phyloP scores from a whole-genome alignment of 2,113 vertebrate genomes.

The Salvelinus alpinus region DNA sequence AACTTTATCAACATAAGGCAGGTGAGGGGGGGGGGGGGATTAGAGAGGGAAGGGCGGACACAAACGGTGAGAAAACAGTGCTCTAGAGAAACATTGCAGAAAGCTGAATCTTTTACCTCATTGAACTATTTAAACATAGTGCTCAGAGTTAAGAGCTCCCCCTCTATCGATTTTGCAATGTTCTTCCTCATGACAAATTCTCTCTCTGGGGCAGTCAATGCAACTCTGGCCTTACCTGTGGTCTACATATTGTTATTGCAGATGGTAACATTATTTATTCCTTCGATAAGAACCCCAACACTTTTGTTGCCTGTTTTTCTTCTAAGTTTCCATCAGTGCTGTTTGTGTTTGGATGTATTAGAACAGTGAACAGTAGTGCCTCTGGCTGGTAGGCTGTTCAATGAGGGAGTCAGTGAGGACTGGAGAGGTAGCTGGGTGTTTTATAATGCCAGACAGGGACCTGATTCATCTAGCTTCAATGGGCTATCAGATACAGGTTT shows the following conservation, averaged over 20 bases:
- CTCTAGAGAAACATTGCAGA: background rate
- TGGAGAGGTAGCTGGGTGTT: background rate
- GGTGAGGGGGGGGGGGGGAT: background rate
- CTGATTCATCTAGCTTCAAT: no score
- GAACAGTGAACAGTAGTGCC: background rate
- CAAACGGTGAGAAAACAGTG: slow-evolving; percentile 21
- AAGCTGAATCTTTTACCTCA: background rate
- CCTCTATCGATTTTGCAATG: background rate
- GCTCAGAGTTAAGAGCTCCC: slow-evolving; percentile 4
- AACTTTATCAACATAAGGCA: background rate
- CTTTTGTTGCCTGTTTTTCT: background rate
- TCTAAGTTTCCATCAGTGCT: background rate
- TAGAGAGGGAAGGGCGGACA: background rate
- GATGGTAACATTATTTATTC: background rate
- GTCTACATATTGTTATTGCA: background rate
- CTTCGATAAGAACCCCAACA: background rate
- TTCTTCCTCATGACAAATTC: slow-evolving; percentile 21
- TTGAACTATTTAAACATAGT: slow-evolving; percentile 8
- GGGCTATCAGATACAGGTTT: background rate
- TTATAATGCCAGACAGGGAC: background rate
- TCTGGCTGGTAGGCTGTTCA: background rate
- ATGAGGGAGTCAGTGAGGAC: background rate
- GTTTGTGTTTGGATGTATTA: background rate
- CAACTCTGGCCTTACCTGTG: background rate
- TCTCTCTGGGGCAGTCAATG: slow-evolving; percentile 19